These are phyloP conservation scores for Tangachromis dhanisi DNA, from an alignment of 2,113 vertebrate genomes.

Conservation along the genomic window DNA sequence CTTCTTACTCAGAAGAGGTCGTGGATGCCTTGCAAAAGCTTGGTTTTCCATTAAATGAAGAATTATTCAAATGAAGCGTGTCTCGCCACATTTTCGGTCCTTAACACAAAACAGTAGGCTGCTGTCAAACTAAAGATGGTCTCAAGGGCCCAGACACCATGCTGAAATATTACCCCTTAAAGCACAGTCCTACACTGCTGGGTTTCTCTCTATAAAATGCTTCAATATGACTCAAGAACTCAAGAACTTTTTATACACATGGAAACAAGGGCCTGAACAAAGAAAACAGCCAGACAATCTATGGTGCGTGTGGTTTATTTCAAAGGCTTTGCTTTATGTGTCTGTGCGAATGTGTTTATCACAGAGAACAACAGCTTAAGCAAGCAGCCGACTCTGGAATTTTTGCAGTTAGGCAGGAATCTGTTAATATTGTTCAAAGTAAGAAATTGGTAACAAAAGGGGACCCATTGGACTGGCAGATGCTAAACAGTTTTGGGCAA, in stretches of 20 bases:
- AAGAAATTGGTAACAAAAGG: background rate
- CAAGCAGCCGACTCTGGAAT: background rate
- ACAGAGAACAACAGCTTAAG: background rate
- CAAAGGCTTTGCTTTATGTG: background rate
- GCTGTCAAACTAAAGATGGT: background rate
- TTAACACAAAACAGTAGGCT: background rate
- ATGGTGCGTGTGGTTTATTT: background rate
- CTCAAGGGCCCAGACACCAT: background rate
- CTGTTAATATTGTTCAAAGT: background rate
- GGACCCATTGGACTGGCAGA: background rate
- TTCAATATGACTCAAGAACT: background rate
- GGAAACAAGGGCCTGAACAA: background rate
- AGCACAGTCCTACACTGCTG: background rate
- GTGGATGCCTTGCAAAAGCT: background rate
- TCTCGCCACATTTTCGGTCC: background rate
- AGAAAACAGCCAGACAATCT: background rate
- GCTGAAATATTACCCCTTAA: background rate
- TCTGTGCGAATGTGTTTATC: background rate
- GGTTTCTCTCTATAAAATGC: background rate
- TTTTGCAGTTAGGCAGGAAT: background rate
- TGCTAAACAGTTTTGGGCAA: background rate
- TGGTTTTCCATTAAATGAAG: background rate
- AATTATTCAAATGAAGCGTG: background rate
- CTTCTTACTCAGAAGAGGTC: background rate
- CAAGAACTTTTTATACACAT: background rate